Conservation (phyloP, 2,113 vertebrate genomes). For the Talpa occidentalis region DNA sequence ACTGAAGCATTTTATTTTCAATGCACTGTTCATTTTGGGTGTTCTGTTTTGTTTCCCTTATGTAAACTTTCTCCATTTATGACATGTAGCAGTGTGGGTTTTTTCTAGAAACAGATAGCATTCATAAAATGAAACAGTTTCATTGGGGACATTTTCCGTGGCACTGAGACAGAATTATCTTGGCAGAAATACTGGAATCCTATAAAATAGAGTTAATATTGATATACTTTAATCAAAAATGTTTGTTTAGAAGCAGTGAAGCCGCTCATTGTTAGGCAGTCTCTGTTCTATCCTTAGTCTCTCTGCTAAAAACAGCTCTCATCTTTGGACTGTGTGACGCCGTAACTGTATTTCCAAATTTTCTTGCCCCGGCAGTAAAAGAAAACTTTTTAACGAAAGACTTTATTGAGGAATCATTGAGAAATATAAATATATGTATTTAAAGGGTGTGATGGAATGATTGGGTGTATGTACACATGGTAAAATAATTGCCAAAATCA, state of each 20-base stretch:
- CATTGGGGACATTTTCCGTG: slow-evolving; percentile 69
- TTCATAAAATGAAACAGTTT: slow-evolving; percentile 79
- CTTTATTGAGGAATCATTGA: neutral
- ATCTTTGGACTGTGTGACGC: neutral
- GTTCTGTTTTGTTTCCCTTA: slow-evolving; percentile 78
- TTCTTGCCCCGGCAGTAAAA: neutral
- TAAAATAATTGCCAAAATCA: neutral
- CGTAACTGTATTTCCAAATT: neutral
- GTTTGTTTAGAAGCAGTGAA: slow-evolving; percentile 71
- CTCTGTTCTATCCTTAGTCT: slow-evolving; percentile 32
- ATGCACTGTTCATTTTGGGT: slow-evolving; percentile 69
- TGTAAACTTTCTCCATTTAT: slow-evolving; percentile 76
- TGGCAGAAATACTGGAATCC: slow-evolving; percentile 70
- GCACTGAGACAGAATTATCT: slow-evolving; percentile 50
- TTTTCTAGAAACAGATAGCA: slow-evolving; percentile 79
- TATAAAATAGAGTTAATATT: slow-evolving; percentile 73
- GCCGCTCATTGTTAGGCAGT: slow-evolving; percentile 11
- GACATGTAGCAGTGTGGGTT: slow-evolving; percentile 49
- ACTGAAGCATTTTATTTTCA: slow-evolving; percentile 67
- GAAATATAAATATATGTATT: neutral
- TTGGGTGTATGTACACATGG: neutral
- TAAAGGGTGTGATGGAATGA: neutral
- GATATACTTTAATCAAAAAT: slow-evolving; percentile 74
- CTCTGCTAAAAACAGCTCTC: slow-evolving; percentile 31
- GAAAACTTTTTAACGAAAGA: neutral